Evolutionary conservation across 2,113 vertebrate species (phyloP).

Genomic region (Coptodon rendalli): DNA sequence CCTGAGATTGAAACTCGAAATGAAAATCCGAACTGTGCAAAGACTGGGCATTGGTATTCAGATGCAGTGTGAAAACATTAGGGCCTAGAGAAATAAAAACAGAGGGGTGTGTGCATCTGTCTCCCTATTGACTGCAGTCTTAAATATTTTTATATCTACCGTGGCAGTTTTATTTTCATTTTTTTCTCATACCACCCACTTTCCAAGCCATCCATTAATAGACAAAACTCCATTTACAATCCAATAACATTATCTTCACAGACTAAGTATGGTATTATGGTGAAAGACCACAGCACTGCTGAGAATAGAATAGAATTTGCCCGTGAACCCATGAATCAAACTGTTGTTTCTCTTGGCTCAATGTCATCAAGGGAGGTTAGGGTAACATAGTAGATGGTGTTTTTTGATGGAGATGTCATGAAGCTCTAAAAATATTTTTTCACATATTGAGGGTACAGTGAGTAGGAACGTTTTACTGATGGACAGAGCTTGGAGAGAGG

Average conservation of each 20-base stretch:
- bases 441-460: background rate
- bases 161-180: slow-evolving; percentile 38
- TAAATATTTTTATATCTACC: background rate
- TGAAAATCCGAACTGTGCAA: background rate
- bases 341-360: slow-evolving; percentile 40
- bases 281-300: slow-evolving; percentile 1
- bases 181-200: slow-evolving; percentile 35
- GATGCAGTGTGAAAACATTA: background rate
- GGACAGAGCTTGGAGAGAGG: background rate
- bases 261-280: slow-evolving; percentile 54
- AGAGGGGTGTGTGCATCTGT: background rate
- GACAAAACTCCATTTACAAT: slow-evolving; percentile 33
- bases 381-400: background rate
- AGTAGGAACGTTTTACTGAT: background rate
- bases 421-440: background rate
- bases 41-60: background rate
- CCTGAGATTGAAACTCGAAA: background rate
- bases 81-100: background rate
- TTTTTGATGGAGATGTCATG: background rate
- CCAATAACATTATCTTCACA: slow-evolving; percentile 20
- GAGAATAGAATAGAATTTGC: slow-evolving; percentile 35
- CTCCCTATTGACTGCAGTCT: background rate
- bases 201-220: slow-evolving; percentile 42
- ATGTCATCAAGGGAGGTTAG: background rate
- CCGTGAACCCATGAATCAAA: slow-evolving; percentile 39